These are phyloP conservation scores for Tragelaphus imberbis DNA, from an alignment of 2,113 vertebrate species.

Conservation along the genomic window DNA sequence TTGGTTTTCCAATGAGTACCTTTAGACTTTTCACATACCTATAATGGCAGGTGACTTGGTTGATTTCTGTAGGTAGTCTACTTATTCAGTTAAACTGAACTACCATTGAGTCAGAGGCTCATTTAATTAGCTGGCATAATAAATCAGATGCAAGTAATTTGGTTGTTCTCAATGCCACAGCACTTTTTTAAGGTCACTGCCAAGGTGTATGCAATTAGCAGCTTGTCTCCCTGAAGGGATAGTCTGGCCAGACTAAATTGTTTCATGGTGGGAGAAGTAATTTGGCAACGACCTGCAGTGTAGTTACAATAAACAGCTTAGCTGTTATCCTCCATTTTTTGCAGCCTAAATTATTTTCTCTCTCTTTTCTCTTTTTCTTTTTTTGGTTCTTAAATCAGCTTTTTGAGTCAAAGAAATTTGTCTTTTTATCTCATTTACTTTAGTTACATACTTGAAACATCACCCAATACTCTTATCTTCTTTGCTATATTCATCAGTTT, in stretches of 20 bases:
- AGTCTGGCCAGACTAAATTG: slow-evolving; percentile 48
- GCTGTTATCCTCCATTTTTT: not conserved
- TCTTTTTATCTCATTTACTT: slow-evolving; percentile 5
- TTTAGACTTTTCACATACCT: not conserved
- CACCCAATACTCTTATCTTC: not conserved
- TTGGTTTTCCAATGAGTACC: not conserved
- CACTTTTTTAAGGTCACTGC: slow-evolving; percentile 63
- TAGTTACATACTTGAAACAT: slow-evolving; percentile 16
- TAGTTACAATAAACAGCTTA: slow-evolving; percentile 34
- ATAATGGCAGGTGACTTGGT: not conserved
- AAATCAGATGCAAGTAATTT: slow-evolving; percentile 65
- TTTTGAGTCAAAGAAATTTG: not conserved
- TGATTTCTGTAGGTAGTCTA: slow-evolving; percentile 33
- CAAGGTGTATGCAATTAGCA: slow-evolving; percentile 62
- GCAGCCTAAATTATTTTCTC: slow-evolving; percentile 2
- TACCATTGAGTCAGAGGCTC: slow-evolving; percentile 46
- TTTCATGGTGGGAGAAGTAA: slow-evolving; percentile 36
- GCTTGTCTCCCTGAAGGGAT: slow-evolving; percentile 53
- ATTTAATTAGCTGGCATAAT: slow-evolving; percentile 58
- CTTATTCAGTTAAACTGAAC: slow-evolving; percentile 55
- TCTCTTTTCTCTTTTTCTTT: not conserved
- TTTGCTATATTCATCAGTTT: not conserved
- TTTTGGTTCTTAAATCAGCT: not conserved
- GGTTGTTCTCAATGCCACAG: slow-evolving; percentile 26
- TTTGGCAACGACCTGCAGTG: slow-evolving; percentile 16